These are phyloP conservation scores for Spinus pinus DNA, from an alignment of 2,797 vertebrate species.

Conservation along the genomic window DNA sequence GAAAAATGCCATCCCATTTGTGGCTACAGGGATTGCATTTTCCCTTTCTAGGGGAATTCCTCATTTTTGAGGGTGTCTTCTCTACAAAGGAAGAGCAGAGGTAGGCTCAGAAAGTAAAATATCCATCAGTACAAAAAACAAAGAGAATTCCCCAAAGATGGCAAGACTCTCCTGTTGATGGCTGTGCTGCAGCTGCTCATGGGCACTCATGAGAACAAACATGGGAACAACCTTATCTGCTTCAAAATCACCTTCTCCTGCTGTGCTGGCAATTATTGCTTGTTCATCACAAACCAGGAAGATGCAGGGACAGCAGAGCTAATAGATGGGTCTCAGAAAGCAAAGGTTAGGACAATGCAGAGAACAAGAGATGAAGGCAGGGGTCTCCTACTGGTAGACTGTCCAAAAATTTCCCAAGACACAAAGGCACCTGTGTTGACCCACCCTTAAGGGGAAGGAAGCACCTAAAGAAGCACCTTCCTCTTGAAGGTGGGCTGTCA, in stretches of 20 bases:
- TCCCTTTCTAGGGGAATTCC: neutral
- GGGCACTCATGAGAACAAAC: neutral
- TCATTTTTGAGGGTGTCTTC: neutral
- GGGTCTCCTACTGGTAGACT: neutral
- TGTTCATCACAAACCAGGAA: fast-evolving
- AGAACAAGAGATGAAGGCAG: neutral
- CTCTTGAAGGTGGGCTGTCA: neutral
- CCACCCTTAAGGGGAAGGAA: neutral
- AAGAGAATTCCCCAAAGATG: neutral
- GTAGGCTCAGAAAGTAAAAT: neutral
- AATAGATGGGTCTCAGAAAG: neutral
- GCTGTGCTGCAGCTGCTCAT: neutral
- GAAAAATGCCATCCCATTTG: neutral
- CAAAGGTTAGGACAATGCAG: neutral
- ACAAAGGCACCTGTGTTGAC: neutral
- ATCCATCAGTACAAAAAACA: fast-evolving
- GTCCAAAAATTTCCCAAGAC: neutral
- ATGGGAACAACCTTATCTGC: neutral
- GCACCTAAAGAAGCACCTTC: neutral
- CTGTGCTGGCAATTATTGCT: neutral
- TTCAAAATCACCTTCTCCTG: neutral
- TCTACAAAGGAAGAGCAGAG: neutral
- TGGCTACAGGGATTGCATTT: neutral
- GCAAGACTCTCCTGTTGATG: neutral
- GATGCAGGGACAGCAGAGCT: neutral